These are phyloP conservation scores for Enteromius treurensis DNA, from an alignment of 2,797 vertebrate species.

Conservation along the genomic window DNA sequence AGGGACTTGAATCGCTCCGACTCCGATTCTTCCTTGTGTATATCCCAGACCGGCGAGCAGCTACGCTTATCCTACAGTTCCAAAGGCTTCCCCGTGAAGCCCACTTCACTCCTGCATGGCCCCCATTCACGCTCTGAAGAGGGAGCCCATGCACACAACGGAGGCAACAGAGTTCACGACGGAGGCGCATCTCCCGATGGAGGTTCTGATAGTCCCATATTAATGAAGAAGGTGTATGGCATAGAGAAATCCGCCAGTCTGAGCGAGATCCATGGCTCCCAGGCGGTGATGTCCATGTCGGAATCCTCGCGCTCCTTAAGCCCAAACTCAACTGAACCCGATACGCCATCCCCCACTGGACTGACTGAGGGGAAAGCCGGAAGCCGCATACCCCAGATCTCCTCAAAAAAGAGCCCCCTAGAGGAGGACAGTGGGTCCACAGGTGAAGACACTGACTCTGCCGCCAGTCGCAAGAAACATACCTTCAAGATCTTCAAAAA, in stretches of 20 bases:
- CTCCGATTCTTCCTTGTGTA: constrained; percentile 87
- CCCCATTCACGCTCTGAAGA: constrained; percentile 75
- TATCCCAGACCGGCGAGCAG: constrained; percentile 86
- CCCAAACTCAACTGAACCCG: constrained; percentile 93
- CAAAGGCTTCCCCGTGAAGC: constrained; percentile 82
- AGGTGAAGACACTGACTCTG: constrained; percentile 92
- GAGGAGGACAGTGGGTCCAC: constrained; percentile 95
- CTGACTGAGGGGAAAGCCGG: constrained; percentile 70
- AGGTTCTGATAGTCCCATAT: constrained; percentile 83
- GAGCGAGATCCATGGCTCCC: constrained; percentile 83
- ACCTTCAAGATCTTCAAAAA: constrained; percentile 99
- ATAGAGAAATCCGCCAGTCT: constrained; percentile 87
- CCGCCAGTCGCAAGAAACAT: constrained; percentile 93
- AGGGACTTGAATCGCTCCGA: constrained; percentile 95
- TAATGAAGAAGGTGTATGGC: constrained; percentile 82
- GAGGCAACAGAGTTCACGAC: constrained; percentile 81
- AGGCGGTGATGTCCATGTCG: constrained; percentile 74
- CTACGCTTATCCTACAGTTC: constrained; percentile 77
- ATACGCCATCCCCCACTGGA: constrained; percentile 87
- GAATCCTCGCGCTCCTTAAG: constrained; percentile 94
- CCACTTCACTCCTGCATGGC: constrained; percentile 78
- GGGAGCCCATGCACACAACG: constrained; percentile 78
- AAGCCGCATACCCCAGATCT: constrained; percentile 93
- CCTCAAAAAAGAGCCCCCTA: constrained; percentile 88
- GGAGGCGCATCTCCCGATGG: constrained; percentile 70